A percentile compares a stretch with the other conserved stretches of the same genome.
Evolutionary conservation across 1,140 invertebrate species (phyloP).

Genomic region (Neelides sp.): DNA sequence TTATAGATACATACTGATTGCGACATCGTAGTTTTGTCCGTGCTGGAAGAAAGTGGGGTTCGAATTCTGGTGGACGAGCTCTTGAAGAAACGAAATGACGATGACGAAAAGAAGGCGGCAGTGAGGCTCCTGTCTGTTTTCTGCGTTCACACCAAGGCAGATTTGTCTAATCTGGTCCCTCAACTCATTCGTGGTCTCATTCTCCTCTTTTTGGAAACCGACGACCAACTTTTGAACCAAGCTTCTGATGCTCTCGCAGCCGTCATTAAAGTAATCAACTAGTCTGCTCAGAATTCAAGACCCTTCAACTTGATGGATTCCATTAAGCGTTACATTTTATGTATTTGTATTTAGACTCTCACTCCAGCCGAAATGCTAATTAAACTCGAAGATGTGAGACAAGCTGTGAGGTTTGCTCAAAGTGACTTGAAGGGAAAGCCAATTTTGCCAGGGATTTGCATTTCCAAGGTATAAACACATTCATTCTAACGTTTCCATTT

Average conservation of each 20-base stretch:
- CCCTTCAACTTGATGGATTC: neutral
- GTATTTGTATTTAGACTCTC: slow-evolving; percentile 45
- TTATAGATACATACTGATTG: too few relatives aligned
- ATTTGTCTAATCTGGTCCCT: slow-evolving; percentile 73
- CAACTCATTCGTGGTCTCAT: slow-evolving; percentile 78
- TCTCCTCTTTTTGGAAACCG: slow-evolving; percentile 64
- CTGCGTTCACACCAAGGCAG: slow-evolving; percentile 72
- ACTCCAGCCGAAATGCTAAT: slow-evolving; percentile 65
- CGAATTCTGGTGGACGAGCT: slow-evolving; percentile 78
- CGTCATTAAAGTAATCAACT: slow-evolving; percentile 62
- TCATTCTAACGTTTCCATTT: too few relatives aligned
- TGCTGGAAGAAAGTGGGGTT: slow-evolving; percentile 73
- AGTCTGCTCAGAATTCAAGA: too few relatives aligned
- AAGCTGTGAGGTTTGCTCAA: slow-evolving; percentile 77
- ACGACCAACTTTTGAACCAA: slow-evolving; percentile 67
- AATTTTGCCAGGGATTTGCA: slow-evolving; percentile 81
- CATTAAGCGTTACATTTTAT: neutral
- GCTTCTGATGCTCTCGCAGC: slow-evolving; percentile 81
- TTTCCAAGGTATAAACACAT: slow-evolving; percentile 53
- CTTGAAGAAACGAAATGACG: slow-evolving; percentile 60
- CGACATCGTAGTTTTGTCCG: slow-evolving; percentile 78
- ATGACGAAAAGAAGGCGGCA: slow-evolving; percentile 54
- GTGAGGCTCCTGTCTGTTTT: slow-evolving; percentile 77
- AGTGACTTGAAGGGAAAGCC: slow-evolving; percentile 69
- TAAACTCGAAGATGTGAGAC: slow-evolving; percentile 75